These are phyloP conservation scores for Drosophila mulleri DNA, from an alignment of 2,888 invertebrate species.

Conservation along the genomic window DNA sequence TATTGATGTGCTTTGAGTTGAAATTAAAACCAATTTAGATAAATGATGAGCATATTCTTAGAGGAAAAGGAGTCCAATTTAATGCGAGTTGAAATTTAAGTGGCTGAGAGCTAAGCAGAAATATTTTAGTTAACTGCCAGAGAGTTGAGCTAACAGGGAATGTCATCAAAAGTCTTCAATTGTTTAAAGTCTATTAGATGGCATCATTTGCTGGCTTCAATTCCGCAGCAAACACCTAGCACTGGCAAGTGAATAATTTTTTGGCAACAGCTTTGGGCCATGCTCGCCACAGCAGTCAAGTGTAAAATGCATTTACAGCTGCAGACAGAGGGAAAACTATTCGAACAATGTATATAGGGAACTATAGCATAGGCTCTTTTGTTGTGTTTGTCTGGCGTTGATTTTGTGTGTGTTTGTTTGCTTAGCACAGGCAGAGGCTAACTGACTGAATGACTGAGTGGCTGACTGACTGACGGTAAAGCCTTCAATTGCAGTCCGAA, in stretches of 20 bases:
- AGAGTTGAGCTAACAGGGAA: too few relatives aligned
- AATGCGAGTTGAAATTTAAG: neutral
- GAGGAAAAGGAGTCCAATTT: too few relatives aligned
- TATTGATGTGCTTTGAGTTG: neutral
- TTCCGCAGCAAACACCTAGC: slow-evolving; percentile 22
- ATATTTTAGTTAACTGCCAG: too few relatives aligned
- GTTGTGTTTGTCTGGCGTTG: slow-evolving; percentile 56
- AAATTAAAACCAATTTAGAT: neutral
- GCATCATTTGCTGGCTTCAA: neutral
- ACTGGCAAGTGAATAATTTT: slow-evolving; percentile 34
- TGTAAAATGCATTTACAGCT: slow-evolving; percentile 54
- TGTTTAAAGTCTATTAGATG: neutral
- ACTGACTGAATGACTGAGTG: slow-evolving; percentile 42
- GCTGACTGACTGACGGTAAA: slow-evolving; percentile 65
- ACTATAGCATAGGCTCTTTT: slow-evolving; percentile 39
- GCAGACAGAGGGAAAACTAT: slow-evolving; percentile 11
- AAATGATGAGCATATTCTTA: too few relatives aligned
- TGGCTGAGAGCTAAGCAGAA: neutral
- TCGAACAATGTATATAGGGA: slow-evolving; percentile 9
- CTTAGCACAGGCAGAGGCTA: slow-evolving; percentile 32
- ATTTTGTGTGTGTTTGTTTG: slow-evolving; percentile 47
- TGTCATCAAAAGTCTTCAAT: too few relatives aligned
- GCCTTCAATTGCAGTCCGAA: slow-evolving; percentile 75
- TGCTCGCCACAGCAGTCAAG: slow-evolving; percentile 38
- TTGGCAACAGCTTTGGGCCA: slow-evolving; percentile 41